Conservation (phyloP, 2,888 invertebrate genomes). For the Hydrotaea cyrtoneurina region DNA sequence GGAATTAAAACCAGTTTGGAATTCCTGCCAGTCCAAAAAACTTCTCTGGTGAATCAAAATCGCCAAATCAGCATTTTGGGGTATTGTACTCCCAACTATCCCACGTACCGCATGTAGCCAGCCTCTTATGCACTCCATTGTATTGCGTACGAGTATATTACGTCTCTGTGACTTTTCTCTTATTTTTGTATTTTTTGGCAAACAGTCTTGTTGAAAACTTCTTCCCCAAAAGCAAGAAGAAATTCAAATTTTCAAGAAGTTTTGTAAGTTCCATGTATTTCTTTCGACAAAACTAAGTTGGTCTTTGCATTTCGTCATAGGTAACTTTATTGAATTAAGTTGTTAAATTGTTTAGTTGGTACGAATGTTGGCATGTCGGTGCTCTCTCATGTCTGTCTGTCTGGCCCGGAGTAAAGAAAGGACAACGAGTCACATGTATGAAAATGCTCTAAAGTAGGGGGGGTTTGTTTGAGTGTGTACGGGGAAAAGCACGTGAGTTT, state of each 20-base stretch:
- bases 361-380: constrained; percentile 8
- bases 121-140: background rate
- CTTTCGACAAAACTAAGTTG: constrained; percentile 39
- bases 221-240: background rate
- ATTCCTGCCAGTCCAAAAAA: no score
- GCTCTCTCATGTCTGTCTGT: background rate
- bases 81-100: background rate
- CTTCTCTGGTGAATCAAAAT: no score
- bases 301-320: constrained; percentile 61
- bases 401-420: background rate
- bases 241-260: constrained; percentile 20
- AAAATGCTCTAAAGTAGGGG: background rate
- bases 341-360: constrained; percentile 70
- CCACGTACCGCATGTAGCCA: background rate
- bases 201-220: background rate
- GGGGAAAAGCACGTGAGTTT: background rate
- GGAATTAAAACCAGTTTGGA: no score
- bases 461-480: background rate
- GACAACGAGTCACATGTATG: background rate
- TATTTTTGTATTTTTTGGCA: constrained; percentile 1
- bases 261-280: constrained; percentile 16
- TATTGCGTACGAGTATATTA: constrained; percentile 3
- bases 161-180: background rate
- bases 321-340: constrained; percentile 70
- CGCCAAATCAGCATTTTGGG: no score